phyloP scores from a whole-genome alignment of 1,140 invertebrate species.

The Tribolium madens region DNA sequence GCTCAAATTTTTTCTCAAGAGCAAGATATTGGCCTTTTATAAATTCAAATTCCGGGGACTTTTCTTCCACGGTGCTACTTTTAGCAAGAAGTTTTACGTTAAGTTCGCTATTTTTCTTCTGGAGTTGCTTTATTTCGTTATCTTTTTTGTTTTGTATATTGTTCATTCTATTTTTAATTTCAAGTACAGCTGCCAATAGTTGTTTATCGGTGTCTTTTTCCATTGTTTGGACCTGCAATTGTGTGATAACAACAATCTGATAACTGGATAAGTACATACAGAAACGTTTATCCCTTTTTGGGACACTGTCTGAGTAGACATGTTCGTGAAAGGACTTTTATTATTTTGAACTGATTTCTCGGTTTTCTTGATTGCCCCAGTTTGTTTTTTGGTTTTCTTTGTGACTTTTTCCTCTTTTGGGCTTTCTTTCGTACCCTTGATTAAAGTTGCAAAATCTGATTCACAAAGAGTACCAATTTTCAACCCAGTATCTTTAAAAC shows the following conservation, averaged over 20 bases:
- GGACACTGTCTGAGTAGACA: background rate
- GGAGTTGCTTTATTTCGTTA: conserved; percentile 10
- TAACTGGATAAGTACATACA: background rate
- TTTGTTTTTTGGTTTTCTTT: conserved; percentile 7
- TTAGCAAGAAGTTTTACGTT: background rate
- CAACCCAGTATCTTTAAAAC: conserved; percentile 23
- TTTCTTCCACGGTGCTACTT: background rate
- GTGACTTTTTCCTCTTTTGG: background rate
- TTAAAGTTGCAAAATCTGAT: background rate
- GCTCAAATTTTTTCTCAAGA: conserved; percentile 5
- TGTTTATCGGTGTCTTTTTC: conserved; percentile 5
- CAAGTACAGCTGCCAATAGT: background rate
- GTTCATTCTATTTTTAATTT: conserved; percentile 10
- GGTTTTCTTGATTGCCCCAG: background rate
- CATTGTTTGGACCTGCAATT: conserved; percentile 25
- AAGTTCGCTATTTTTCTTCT: conserved; percentile 7
- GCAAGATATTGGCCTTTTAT: background rate
- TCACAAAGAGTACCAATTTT: conserved; percentile 35
- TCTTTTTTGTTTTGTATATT: conserved; percentile 15
- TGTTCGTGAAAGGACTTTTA: background rate
- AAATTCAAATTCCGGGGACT: conserved; percentile 2
- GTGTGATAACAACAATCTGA: background rate
- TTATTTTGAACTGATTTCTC: background rate
- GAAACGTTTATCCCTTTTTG: background rate
- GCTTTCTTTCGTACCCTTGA: background rate